Evolutionary conservation across 2,113 vertebrate species (phyloP).

Genomic region (Elanoides forficatus): DNA sequence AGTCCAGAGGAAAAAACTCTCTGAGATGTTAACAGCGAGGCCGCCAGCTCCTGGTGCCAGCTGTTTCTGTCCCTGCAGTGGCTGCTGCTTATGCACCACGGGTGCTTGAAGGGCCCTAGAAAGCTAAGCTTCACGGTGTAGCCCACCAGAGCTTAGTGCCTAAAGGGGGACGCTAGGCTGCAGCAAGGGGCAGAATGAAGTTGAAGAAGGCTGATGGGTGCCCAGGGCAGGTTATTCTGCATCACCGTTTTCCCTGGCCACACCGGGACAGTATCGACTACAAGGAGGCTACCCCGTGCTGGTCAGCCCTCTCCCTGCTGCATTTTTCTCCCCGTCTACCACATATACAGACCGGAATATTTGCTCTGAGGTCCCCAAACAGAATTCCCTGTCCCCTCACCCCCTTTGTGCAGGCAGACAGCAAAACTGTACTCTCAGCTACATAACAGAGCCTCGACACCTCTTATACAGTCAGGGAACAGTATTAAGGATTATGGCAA

Average conservation of each 20-base stretch:
- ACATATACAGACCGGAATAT: neutral
- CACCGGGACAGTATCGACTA: neutral
- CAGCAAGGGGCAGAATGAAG: neutral
- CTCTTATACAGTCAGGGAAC: neutral
- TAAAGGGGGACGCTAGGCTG: neutral
- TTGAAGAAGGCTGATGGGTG: neutral
- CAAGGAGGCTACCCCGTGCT: neutral
- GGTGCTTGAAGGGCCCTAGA: neutral
- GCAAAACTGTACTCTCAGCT: neutral
- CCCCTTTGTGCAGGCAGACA: neutral
- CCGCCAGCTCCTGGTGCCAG: neutral
- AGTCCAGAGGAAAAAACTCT: neutral
- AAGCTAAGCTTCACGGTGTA: neutral
- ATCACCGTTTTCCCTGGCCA: neutral
- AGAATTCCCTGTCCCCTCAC: neutral
- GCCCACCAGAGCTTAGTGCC: neutral
- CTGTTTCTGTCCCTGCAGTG: fast-evolving
- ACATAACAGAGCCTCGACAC: neutral
- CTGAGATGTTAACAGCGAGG: neutral
- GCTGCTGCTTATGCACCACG: fast-evolving
- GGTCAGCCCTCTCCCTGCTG: neutral
- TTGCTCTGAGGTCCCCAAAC: neutral
- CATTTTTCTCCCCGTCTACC: neutral
- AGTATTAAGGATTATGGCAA: neutral
- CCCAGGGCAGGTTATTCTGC: neutral